Base-by-base conservation (phyloP, 2,888 invertebrate species). In the Stenchaetothrips biformis region DNA sequence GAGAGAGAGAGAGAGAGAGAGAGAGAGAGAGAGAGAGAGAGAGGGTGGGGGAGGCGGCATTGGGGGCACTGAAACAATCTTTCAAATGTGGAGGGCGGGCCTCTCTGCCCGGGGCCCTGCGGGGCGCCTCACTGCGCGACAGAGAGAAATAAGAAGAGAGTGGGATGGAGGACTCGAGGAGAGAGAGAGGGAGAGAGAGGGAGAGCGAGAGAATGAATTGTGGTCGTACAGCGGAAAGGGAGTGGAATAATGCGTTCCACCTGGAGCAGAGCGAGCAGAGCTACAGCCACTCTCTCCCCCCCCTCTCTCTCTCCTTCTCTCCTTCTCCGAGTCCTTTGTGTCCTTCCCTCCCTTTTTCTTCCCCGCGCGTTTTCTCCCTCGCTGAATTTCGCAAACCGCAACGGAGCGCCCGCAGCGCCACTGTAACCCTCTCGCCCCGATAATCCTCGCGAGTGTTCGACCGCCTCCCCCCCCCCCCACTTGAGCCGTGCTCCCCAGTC, bases 221-320 rank as follows among this genome's bases (percentile, higher is more conserved):
- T 74, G 67, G 25, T 8, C 67, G 25, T 25, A 25, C 67, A 74
- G 53, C 53, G 16, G 53, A 53, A 53, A 53, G 53, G 53, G 18
- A 53, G 67, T 74, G 67, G 67, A 74, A 74, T 74, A 74, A 74
- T 21, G 67, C 67, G 67, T 74, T 74, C 67, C 67, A 74, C 67
- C 67, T 74, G 67, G 67, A 74, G 67, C 21, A 74, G 21, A 25
- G 37, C 37, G 37, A 37, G 37, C 67, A 53, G 18, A 18, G 18
- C 16, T 18, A 53, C 53, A 18, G 18, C 53, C 53, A 18, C 18
- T 53, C 53, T 53, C 4, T 11, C 67, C 67, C 67, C 67, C 21
- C 67, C 4, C 37, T 37, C 37, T 37, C 37, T 37, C 37, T 37
- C 37, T 4, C 37, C 37, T 37, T 37, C 37, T 37, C 37, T 37